Conservation (phyloP, 1,140 invertebrate species). For the Sarcophaga peregrina region DNA sequence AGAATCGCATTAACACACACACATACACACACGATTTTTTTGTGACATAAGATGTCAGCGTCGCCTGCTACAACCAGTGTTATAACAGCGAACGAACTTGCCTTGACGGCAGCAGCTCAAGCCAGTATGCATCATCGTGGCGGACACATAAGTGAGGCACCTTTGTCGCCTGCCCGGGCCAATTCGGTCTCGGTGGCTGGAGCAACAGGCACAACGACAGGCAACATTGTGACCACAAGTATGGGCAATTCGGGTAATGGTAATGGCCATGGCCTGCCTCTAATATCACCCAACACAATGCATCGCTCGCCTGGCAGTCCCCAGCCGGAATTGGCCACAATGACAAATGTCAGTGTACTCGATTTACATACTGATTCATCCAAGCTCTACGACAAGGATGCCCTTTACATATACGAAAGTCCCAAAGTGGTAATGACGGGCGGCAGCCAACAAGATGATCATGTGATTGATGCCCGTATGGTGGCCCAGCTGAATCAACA, state of each 20-base stretch:
- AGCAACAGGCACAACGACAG: slow-evolving; percentile 49
- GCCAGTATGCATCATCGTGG: slow-evolving; percentile 30
- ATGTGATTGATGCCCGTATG: slow-evolving; percentile 63
- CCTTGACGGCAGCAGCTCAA: slow-evolving; percentile 49
- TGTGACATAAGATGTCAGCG: slow-evolving; percentile 49
- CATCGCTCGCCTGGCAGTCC: slow-evolving; percentile 70
- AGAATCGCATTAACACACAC: slow-evolving; percentile 7
- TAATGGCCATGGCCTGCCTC: slow-evolving; percentile 59
- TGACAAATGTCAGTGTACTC: slow-evolving; percentile 78
- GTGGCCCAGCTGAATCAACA: slow-evolving; percentile 60
- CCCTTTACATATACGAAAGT: slow-evolving; percentile 65
- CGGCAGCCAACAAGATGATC: slow-evolving; percentile 54
- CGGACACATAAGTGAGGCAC: not conserved
- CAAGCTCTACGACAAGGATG: slow-evolving; percentile 64
- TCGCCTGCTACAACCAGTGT: slow-evolving; percentile 60
- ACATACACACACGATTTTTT: not conserved
- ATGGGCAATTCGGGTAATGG: slow-evolving; percentile 50
- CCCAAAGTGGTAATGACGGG: slow-evolving; percentile 61
- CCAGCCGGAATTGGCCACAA: slow-evolving; percentile 79
- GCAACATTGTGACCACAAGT: slow-evolving; percentile 49
- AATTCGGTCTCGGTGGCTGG: slow-evolving; percentile 51
- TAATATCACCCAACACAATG: slow-evolving; percentile 56
- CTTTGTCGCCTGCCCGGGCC: slow-evolving; percentile 43
- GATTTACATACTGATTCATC: slow-evolving; percentile 71
- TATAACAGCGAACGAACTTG: slow-evolving; percentile 63